phyloP scores from a whole-genome alignment of 2,113 vertebrate genomes.

The Chionodraco myersi region DNA sequence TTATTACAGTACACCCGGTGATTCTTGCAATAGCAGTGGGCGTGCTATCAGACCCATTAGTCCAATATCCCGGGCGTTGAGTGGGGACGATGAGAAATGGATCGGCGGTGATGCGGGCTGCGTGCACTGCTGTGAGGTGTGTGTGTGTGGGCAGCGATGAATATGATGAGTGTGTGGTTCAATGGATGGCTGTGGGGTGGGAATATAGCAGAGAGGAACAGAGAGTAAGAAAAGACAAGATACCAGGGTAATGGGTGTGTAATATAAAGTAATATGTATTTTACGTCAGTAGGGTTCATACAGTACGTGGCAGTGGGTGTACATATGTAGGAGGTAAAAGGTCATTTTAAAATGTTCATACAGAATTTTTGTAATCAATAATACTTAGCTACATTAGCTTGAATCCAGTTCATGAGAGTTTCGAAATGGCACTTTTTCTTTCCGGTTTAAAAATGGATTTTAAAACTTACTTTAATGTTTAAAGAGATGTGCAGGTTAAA shows the following conservation, averaged over 20 bases:
- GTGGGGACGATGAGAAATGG: slow-evolving; percentile 66
- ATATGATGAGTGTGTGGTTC: slow-evolving; percentile 60
- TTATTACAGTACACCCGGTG: slow-evolving; percentile 37
- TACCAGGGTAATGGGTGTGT: slow-evolving; percentile 10
- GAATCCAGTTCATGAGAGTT: not conserved
- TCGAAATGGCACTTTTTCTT: not conserved
- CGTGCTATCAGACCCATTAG: slow-evolving; percentile 68
- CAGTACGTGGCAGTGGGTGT: not conserved
- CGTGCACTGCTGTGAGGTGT: slow-evolving; percentile 35
- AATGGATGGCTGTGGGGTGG: slow-evolving; percentile 59
- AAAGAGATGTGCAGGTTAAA: too few species aligned
- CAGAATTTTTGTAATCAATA: not conserved
- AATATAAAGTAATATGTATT: slow-evolving; percentile 15
- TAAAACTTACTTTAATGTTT: not conserved
- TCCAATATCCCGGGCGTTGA: slow-evolving; percentile 57
- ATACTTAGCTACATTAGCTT: too few species aligned
- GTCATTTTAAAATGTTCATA: not conserved
- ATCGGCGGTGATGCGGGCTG: slow-evolving; percentile 48
- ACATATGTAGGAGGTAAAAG: not conserved
- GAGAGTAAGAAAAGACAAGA: slow-evolving; percentile 38
- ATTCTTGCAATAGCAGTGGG: slow-evolving; percentile 56
- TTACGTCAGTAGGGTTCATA: not conserved
- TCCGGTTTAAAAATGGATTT: not conserved
- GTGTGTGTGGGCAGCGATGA: slow-evolving; percentile 35
- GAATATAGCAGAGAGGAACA: slow-evolving; percentile 16